A percentile compares a stretch with the other conserved stretches of the same genome.
phyloP scores from a whole-genome alignment of 2,888 invertebrate species.

The Dendrolimus houi region DNA sequence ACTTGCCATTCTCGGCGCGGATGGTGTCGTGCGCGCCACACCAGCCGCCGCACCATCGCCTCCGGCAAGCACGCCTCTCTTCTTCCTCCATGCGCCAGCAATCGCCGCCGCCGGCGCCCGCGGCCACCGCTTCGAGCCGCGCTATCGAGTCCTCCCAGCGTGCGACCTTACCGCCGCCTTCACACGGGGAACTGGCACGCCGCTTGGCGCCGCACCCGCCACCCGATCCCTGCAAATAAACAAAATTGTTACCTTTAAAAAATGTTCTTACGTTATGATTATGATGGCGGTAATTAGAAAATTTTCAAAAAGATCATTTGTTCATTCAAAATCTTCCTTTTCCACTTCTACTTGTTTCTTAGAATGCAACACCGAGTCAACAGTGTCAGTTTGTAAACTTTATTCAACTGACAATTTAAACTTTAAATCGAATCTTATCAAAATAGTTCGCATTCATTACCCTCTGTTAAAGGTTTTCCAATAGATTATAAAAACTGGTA shows the following conservation, averaged over 20 bases:
- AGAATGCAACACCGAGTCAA: too few species aligned
- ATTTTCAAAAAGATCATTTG: too few species aligned
- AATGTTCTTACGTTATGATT: too few species aligned
- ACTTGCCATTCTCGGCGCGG: constrained; percentile 93
- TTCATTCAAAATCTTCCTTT: too few species aligned
- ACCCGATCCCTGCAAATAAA: constrained; percentile 64
- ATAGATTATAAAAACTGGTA: too few species aligned
- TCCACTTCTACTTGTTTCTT: too few species aligned
- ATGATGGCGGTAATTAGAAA: too few species aligned
- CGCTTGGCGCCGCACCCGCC: constrained; percentile 74
- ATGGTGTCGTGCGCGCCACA: constrained; percentile 85
- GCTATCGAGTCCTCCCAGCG: constrained; percentile 73
- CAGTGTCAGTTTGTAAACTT: too few species aligned
- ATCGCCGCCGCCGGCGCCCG: constrained; percentile 79
- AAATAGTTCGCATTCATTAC: too few species aligned
- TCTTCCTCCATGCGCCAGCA: constrained; percentile 75
- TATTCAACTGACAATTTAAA: too few species aligned
- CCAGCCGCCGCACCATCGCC: constrained; percentile 76
- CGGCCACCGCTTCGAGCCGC: constrained; percentile 73
- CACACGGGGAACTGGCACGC: constrained; percentile 68
- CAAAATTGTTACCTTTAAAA: background rate
- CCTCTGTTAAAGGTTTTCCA: too few species aligned
- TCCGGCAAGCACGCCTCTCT: constrained; percentile 69
- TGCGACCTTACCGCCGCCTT: constrained; percentile 69
- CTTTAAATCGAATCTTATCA: too few species aligned